Conservation (phyloP, 2,113 vertebrate species). For the Sphaerodactylus townsendi region DNA sequence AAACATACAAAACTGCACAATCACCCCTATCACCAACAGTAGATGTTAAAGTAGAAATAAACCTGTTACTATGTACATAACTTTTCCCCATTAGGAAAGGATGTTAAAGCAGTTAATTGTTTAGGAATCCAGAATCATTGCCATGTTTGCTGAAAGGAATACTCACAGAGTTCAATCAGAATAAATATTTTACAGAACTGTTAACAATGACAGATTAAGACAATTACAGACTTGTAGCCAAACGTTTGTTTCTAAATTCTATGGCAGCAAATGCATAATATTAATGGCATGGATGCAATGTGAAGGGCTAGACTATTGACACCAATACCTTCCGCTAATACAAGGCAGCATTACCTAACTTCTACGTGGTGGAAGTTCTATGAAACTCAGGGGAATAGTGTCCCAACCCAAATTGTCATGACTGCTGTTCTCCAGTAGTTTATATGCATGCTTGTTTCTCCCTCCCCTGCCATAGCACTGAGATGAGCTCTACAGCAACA, state of each 20-base stretch:
- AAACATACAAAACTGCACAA: not conserved
- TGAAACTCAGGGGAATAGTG: too few species aligned
- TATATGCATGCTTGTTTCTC: not conserved
- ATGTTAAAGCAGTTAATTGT: not conserved
- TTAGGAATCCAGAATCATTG: not conserved
- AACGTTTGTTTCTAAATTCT: not conserved
- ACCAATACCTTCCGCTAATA: not conserved
- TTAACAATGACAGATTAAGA: not conserved
- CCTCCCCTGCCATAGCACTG: not conserved
- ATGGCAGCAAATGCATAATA: not conserved
- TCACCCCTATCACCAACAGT: too few species aligned
- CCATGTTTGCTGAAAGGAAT: not conserved
- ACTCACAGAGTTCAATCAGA: not conserved
- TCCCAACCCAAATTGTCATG: not conserved
- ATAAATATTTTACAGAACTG: not conserved
- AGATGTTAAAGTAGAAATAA: not conserved
- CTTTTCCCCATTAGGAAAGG: not conserved
- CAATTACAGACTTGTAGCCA: not conserved
- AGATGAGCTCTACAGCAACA: not conserved
- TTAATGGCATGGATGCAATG: too few species aligned
- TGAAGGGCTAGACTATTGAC: not conserved
- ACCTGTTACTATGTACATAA: not conserved
- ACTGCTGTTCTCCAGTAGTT: not conserved
- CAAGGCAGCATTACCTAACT: not conserved
- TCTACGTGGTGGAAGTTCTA: not conserved